phyloP scores from a whole-genome alignment of 2,797 vertebrate genomes.

The Tinamus major region DNA sequence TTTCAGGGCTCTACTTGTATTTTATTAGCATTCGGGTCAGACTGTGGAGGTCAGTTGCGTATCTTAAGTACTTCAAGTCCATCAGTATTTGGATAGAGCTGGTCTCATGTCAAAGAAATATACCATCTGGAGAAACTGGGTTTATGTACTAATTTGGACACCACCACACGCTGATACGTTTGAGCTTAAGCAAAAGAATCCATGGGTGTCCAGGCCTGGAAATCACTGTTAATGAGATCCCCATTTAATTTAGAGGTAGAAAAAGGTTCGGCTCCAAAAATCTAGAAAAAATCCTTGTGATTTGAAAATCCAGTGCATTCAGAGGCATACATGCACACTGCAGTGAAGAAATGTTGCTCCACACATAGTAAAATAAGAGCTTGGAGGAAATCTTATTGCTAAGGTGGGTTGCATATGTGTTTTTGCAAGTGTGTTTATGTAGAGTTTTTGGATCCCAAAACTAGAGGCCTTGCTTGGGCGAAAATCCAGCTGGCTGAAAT shows the following conservation, averaged over 20 bases:
- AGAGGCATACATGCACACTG: accelerated
- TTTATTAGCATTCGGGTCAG: not conserved
- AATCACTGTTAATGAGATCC: not conserved
- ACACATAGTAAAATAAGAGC: not conserved
- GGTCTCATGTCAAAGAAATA: not conserved
- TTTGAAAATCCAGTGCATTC: not conserved
- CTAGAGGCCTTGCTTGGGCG: constrained; percentile 41
- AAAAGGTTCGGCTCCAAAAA: not conserved
- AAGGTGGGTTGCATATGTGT: constrained; percentile 5
- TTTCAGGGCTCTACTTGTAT: not conserved
- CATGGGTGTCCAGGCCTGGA: not conserved
- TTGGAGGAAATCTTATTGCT: not conserved
- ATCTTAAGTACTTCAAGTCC: not conserved
- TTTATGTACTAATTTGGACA: not conserved
- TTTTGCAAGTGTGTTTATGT: constrained; percentile 36
- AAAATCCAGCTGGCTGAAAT: constrained; percentile 22
- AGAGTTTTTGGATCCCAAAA: constrained; percentile 28
- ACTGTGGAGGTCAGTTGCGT: not conserved
- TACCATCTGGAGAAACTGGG: not conserved
- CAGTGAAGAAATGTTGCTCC: not conserved
- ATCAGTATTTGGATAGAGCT: not conserved
- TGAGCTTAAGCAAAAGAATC: not conserved
- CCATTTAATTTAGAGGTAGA: not conserved
- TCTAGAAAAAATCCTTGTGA: constrained; percentile 12
- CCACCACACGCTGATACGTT: not conserved